Conservation (phyloP, 1,140 invertebrate species). For the Hirudo medicinalis region DNA sequence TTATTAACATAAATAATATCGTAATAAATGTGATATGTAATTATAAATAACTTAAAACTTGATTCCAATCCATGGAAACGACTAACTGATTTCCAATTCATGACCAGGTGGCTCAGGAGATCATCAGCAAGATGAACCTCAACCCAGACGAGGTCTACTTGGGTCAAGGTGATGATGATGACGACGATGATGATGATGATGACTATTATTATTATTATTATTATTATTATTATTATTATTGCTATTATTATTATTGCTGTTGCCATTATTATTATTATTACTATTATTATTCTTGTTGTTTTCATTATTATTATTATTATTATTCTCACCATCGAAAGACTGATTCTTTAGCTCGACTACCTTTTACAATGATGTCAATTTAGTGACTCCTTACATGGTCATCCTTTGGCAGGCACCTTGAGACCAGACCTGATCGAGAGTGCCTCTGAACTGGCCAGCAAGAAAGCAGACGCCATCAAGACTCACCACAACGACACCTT, state of each 20-base stretch:
- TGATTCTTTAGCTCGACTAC: too few relatives aligned
- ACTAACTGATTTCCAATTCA: background rate
- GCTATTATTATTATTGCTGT: background rate
- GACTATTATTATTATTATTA: conserved; percentile 8
- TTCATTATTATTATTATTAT: too few relatives aligned
- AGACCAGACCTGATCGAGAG: conserved; percentile 96
- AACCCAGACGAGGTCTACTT: conserved; percentile 38
- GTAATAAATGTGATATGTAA: too few relatives aligned
- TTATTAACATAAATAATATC: conserved; percentile 15
- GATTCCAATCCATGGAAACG: too few relatives aligned
- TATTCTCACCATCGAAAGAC: too few relatives aligned
- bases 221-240: conserved; percentile 15
- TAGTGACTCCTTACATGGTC: too few relatives aligned
- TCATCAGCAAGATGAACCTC: conserved; percentile 37
- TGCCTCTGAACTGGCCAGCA: conserved; percentile 70
- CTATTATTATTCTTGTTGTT: too few relatives aligned
- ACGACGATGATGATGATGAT: conserved; percentile 5
- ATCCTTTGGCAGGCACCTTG: conserved; percentile 64
- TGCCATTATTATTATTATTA: background rate
- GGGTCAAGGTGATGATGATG: conserved; percentile 33
- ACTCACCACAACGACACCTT: conserved; percentile 99
- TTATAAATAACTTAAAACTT: too few relatives aligned
- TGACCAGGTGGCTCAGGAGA: conserved; percentile 38
- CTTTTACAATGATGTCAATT: too few relatives aligned
- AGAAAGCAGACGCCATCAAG: conserved; percentile 83